Base-by-base conservation (phyloP, 2,113 vertebrate genomes). In the Oreochromis spilurus region DNA sequence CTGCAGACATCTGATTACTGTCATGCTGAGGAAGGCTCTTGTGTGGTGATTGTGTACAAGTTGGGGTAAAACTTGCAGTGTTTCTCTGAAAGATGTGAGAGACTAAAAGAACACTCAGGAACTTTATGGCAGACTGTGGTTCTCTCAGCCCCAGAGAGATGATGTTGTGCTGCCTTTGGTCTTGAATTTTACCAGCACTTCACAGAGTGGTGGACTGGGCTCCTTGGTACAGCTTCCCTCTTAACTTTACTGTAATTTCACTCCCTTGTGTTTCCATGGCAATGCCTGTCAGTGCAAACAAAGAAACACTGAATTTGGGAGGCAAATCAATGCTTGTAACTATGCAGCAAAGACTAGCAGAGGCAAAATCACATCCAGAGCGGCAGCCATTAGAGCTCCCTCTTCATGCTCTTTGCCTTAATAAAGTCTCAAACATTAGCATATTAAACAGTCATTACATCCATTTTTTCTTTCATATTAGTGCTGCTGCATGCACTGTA, bases 261-360 rank as follows among this genome's bases (percentile, higher is more conserved):
- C 83, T 84, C 72, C 84, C 84, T 84, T 84, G 84, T 86, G 94
- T 94, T 94, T 91, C 92, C 91, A 95, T 94, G 93, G 92, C 81
- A 87, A 92, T 92, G 88, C 77, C 84, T 87, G 87, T 88, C 87
- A 90, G 90, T 84, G 88, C 84, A 92, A 90, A 94, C 88, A 90
- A 93, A 92, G 84, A 89, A 83, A 86, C 53, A 83, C 36, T 58
- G 84, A 67, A 89, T 89, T 93, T 87, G 36, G 83, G 88, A 93
- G 90, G 87, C 65, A 82, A 90, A 91, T 89, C 87, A 48, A 90
- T 87, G 87, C 57, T 70, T 81, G 70, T 85, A 81, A 72, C 62
- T 89, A 29, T 67, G 70, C 88, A 55, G 67, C 85, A 72, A 45
- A 81, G 84, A 85, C 43, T 5, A 86, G 84, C 6, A 4, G 43